phyloP scores from a whole-genome alignment of 2,888 invertebrate species.

The Caenorhabditis drosophilae region DNA sequence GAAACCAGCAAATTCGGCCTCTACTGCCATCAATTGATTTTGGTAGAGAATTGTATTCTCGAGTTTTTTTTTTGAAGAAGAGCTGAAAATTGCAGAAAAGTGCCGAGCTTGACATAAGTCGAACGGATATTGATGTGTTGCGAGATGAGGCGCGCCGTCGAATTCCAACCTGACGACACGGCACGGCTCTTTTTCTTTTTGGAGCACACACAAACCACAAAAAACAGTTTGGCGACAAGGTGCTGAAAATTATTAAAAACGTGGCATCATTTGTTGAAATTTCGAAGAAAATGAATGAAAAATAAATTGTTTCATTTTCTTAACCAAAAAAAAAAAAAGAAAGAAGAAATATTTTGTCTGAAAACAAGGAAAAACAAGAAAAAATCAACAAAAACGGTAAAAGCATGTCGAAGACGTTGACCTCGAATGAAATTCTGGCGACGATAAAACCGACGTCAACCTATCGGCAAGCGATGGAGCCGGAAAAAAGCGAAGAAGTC shows the following conservation, averaged over 20 bases:
- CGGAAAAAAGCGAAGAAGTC: no score
- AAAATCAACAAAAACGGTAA: no score
- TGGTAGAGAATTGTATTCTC: slow-evolving; percentile 23
- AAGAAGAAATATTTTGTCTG: no score
- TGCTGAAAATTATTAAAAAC: background rate
- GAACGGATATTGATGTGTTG: slow-evolving; percentile 16
- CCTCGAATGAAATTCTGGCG: no score
- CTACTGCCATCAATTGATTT: slow-evolving; percentile 48
- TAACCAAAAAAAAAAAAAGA: slow-evolving; percentile 1
- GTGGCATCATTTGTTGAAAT: background rate
- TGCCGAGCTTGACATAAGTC: slow-evolving; percentile 17
- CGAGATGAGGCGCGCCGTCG: slow-evolving; percentile 11
- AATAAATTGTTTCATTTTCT: background rate
- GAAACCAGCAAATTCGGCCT: slow-evolving; percentile 41
- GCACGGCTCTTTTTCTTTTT: background rate
- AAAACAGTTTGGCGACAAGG: no score
- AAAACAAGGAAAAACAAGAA: no score
- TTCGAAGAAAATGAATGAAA: background rate
- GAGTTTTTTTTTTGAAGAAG: background rate
- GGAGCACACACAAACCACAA: no score
- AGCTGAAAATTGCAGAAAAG: slow-evolving; percentile 21
- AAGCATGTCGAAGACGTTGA: no score
- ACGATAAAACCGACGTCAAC: no score
- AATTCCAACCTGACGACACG: slow-evolving; percentile 11
- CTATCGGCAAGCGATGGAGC: no score